phyloP scores from a whole-genome alignment of 2,797 vertebrate genomes.

The Acanthurus lineatus region DNA sequence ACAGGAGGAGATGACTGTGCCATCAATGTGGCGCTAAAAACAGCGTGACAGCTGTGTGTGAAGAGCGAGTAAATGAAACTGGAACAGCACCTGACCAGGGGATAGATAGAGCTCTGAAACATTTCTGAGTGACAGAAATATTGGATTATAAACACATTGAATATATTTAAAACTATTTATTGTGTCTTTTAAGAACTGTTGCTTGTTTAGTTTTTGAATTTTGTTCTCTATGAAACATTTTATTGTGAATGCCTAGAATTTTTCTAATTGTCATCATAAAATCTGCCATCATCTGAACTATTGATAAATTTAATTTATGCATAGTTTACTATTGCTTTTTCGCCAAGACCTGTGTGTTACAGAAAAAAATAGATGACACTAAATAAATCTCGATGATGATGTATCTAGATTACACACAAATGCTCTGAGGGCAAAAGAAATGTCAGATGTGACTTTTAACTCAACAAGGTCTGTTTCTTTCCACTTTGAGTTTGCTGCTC shows the following conservation, averaged over 20 bases:
- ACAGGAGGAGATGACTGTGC: constrained; percentile 78
- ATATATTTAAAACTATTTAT: constrained; percentile 5
- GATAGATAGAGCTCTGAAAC: constrained; percentile 26
- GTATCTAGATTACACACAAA: too few species aligned
- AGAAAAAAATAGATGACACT: too few species aligned
- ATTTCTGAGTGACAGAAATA: constrained; percentile 24
- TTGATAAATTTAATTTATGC: too few species aligned
- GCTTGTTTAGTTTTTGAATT: not conserved
- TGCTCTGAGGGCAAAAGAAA: too few species aligned
- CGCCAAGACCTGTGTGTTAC: too few species aligned
- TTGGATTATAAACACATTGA: constrained; percentile 20
- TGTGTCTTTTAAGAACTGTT: not conserved
- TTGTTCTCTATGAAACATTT: not conserved
- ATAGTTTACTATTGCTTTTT: too few species aligned
- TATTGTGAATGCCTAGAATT: not conserved
- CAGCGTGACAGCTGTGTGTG: constrained; percentile 82
- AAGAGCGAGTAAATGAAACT: constrained; percentile 54
- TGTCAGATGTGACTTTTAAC: too few species aligned
- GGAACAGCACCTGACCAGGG: constrained; percentile 61
- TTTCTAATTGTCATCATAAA: not conserved
- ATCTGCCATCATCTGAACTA: too few species aligned
- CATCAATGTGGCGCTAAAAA: constrained; percentile 81
- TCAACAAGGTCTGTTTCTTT: too few species aligned
- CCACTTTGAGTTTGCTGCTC: too few species aligned
- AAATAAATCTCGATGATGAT: too few species aligned